phyloP scores from a whole-genome alignment of 2,113 vertebrate species.

The Corythaeola cristata region DNA sequence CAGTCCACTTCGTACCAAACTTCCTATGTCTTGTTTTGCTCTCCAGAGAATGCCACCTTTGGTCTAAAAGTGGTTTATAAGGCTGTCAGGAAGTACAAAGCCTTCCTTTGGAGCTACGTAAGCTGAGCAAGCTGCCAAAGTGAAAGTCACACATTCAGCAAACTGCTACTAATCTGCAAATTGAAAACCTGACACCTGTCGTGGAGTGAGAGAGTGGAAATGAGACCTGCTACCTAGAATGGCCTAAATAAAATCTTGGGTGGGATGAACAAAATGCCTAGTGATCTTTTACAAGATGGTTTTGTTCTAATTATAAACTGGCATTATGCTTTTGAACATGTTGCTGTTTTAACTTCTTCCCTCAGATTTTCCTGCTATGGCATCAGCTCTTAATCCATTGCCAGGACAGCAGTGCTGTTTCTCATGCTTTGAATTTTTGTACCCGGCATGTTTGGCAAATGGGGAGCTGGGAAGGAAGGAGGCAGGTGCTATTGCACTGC shows the following conservation, averaged over 20 bases:
- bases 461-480: background rate
- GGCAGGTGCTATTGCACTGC: background rate
- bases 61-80: background rate
- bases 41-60: background rate
- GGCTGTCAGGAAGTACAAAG: background rate
- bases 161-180: constrained; percentile 42
- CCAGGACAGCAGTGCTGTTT: background rate
- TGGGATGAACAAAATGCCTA: background rate
- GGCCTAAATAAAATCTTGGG: background rate
- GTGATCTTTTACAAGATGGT: background rate
- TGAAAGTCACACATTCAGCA: background rate
- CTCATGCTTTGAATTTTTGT: background rate
- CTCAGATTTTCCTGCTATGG: background rate
- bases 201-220: background rate
- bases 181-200: constrained; percentile 31
- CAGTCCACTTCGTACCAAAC: background rate
- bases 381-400: background rate
- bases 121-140: background rate
- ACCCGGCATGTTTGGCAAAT: background rate
- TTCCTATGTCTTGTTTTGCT: background rate
- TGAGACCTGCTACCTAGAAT: background rate
- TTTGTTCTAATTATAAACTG: background rate
- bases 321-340: background rate
- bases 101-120: background rate
- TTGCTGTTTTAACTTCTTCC: background rate